Evolutionary conservation across 2,797 vertebrate species (phyloP), one percentile per base, ranked within the genome.

Genomic region (Melanotaenia boesemani): DNA sequence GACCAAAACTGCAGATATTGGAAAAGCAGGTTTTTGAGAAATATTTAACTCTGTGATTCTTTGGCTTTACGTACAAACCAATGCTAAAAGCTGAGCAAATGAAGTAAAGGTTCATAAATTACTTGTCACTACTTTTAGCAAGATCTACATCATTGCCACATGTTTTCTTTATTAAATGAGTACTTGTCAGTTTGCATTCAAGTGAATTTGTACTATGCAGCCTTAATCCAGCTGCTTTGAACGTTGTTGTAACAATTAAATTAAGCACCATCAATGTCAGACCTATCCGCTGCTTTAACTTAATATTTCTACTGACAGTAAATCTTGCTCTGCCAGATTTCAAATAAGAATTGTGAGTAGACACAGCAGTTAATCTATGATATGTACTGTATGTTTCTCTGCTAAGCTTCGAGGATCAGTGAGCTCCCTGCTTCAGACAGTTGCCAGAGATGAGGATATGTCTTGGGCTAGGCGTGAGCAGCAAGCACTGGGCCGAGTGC

Each of bases 351-450:
- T 5, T 34, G 2, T 2, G n/a, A 59, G 28, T 60, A 24, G 26
- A 6, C 22, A 48, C 48, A 24, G 15, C 15, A 24, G 41, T 63
- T 37, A 12, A 30, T 63, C 10, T 59, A 16, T 70, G 4, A 63
- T 63, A 0, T 30, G 28, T 5, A 30, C 28, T 54, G 10, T 58
- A 1, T 64, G 28, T 63, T 80, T 22, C 60, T 85, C 24, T 68
- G 26, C 61, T 20, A 73, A 95, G 94, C 80, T 94, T 67, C 89
- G 91, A 58, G 91, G 90, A 3, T 94, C 95, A 15, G 91, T 94
- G 59, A 93, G 90, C 80, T 92, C 93, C 39, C 89, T 95, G 65
- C 91, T 95, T 71, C 94, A 95, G 86, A 93, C 93, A 0, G 94
- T 94, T 57, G 89, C 92, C 58, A 86, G 85, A 83, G 94, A 94